phyloP scores from a whole-genome alignment of 2,113 vertebrate species.

The Chaenogobius annularis region DNA sequence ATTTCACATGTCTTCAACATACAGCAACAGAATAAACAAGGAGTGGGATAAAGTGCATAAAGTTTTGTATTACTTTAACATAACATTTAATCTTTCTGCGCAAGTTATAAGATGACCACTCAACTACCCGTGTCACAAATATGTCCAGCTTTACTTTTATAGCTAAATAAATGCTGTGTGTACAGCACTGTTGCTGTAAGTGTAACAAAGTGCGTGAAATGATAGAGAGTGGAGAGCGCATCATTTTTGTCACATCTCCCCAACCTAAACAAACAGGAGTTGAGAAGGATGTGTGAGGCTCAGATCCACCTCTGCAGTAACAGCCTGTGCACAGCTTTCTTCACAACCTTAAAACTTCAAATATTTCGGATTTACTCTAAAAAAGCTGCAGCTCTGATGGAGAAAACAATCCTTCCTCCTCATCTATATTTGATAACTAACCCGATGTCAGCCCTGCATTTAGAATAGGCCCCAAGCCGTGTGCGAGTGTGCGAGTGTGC shows the following conservation, averaged over 20 bases:
- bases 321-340: not conserved
- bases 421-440: constrained; percentile 6
- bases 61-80: too few species aligned
- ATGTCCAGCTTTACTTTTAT: not conserved
- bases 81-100: too few species aligned
- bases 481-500: not conserved
- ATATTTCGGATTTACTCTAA: not conserved
- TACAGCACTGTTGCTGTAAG: not conserved
- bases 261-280: not conserved
- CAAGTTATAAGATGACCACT: not conserved
- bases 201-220: not conserved
- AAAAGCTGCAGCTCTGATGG: not conserved
- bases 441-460: constrained; percentile 10
- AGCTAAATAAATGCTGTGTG: not conserved
- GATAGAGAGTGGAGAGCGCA: not conserved
- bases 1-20: too few species aligned
- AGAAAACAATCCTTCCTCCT: constrained; percentile 13
- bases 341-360: not conserved
- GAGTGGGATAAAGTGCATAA: too few species aligned
- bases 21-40: too few species aligned
- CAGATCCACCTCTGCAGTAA: constrained; percentile 6
- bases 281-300: not conserved
- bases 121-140: not conserved
- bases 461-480: constrained; percentile 21
- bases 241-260: not conserved